Conservation (phyloP, 2,113 vertebrate genomes). For the Spermophilus dauricus region DNA sequence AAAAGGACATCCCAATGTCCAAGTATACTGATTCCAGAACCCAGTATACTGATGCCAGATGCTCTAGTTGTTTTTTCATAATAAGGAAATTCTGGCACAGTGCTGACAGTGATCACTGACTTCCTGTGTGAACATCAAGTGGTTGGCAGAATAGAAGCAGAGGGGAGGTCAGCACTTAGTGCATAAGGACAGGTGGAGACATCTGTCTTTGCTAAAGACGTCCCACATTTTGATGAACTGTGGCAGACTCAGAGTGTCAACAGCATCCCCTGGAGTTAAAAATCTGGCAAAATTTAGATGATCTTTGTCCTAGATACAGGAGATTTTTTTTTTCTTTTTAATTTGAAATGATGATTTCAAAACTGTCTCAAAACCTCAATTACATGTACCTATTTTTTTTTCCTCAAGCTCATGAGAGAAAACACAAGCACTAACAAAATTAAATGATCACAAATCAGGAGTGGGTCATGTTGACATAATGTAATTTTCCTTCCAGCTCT, state of each 20-base stretch:
- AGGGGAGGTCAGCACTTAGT: not conserved
- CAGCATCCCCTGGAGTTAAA: conserved; percentile 17
- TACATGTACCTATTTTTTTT: not conserved
- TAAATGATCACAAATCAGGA: conserved; percentile 26
- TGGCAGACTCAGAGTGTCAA: conserved; percentile 47
- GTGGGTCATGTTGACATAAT: conserved; percentile 43
- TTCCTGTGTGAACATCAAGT: conserved; percentile 17
- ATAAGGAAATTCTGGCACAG: not conserved
- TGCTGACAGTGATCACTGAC: not conserved
- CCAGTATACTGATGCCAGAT: not conserved
- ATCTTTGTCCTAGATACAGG: not conserved
- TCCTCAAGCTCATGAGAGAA: not conserved
- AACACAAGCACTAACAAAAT: conserved; percentile 48
- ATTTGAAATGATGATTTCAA: conserved; percentile 49
- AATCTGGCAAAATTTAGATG: not conserved
- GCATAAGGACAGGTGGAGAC: not conserved
- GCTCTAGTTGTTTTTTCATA: not conserved
- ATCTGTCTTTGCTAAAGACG: conserved; percentile 59
- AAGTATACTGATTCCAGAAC: not conserved
- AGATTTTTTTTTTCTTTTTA: not conserved
- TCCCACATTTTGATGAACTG: conserved; percentile 35
- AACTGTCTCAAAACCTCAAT: conserved; percentile 45
- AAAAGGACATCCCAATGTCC: not conserved
- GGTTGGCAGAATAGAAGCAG: not conserved
- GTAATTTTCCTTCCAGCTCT: conserved; percentile 47